Percentiles rank a stretch among this genome's conserved stretches.
Conservation (phyloP, 2,797 vertebrate species). For the Enteromius afrohamiltoni region DNA sequence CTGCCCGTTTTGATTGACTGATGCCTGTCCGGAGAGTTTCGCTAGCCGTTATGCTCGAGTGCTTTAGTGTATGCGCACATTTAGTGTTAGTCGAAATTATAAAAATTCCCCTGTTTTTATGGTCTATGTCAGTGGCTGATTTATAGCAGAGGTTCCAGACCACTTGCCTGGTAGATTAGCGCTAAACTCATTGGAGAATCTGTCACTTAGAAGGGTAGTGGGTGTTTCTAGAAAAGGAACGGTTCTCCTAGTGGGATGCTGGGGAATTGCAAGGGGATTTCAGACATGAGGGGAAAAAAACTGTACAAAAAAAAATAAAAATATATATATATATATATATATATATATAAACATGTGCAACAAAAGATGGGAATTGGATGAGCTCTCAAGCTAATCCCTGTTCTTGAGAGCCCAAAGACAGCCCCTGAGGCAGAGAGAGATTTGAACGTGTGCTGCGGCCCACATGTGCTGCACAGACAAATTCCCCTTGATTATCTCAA, state of each 20-base stretch:
- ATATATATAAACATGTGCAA: constrained; percentile 66
- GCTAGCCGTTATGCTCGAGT: neutral
- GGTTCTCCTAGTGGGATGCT: constrained; percentile 71
- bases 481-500: constrained; percentile 52
- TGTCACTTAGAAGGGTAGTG: constrained; percentile 18
- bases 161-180: constrained; percentile 66
- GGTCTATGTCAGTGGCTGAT: constrained; percentile 33
- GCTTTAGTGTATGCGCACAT: neutral
- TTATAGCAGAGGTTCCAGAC: constrained; percentile 48
- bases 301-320: constrained; percentile 52
- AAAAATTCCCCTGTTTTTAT: constrained; percentile 17
- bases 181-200: constrained; percentile 67
- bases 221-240: constrained; percentile 57
- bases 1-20: constrained; percentile 72
- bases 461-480: constrained; percentile 46
- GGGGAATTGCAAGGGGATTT: constrained; percentile 68
- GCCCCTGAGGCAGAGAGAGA: constrained; percentile 63
- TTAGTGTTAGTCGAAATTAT: constrained; percentile 25
- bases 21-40: constrained; percentile 68
- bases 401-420: constrained; percentile 65
- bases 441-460: constrained; percentile 43
- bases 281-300: constrained; percentile 63
- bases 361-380: constrained; percentile 68
- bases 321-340: no score
- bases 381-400: constrained; percentile 67